Base-by-base conservation (phyloP, 2,888 invertebrate species). In the Yponomeuta plumbellus region DNA sequence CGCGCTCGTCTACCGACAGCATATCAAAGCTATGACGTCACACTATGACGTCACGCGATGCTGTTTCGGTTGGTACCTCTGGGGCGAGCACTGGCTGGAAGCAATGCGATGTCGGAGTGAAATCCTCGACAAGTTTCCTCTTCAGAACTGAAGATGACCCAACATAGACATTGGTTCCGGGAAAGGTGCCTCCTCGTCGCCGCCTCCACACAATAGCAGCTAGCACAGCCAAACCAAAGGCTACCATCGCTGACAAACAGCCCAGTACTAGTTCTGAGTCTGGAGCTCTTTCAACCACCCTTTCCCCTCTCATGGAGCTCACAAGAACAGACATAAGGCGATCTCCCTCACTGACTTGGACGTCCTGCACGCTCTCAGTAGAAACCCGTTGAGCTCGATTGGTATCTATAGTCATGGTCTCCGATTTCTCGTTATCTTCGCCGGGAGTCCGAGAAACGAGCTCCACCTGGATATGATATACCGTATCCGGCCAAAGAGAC, bases 381-480 rank as follows among this genome's bases (percentile, higher is more conserved):
- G 93, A 93, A 65, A 94, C 94, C 68, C 92, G 92, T 77, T 93
- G 93, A 66, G 94, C 94, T 66, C 93, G 87, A 69, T 93, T 93
- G 1, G 94, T 94, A 71, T 94, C 93, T 72, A 94, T 88, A 68
- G 93, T 93, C 93, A 94, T 93, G 76, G 93, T 93, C 78, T 94
- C 93, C 4, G 94, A 94, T 78, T 92, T 92, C 69, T 93, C 91
- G 75, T 93, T 93, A 70, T 93, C 93, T 61, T 93, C 91, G 61
- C 93, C 93, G 34, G 93, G 93, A 67, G 92, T 92, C 64, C 92
- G 87, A 69, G 93, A 93, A 20, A 93, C 93, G 23, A 93, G 81
- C 79, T 93, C 93, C 23, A 96, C 96, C 93, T 96, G 95, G 77
- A 96, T 95, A 84, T 95, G 95, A 84, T 96, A 96, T 71, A 95